phyloP scores from a whole-genome alignment of 2,797 vertebrate genomes.

The Lacerta agilis region DNA sequence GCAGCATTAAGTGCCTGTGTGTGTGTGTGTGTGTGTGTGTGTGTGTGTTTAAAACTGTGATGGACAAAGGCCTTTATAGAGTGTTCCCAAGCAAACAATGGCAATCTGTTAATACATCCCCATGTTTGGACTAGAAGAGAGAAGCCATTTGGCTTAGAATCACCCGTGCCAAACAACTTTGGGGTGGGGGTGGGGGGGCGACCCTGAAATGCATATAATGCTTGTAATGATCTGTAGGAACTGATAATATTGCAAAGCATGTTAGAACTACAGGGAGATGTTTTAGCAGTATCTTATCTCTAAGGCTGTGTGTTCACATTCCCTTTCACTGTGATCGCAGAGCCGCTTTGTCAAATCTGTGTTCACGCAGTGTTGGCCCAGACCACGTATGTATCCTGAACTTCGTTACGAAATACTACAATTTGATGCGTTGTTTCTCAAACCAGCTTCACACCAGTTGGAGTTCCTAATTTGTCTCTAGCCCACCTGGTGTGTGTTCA shows the following conservation, averaged over 20 bases:
- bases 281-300: background rate
- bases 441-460: too few species aligned
- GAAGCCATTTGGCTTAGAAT: background rate
- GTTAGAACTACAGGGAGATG: background rate
- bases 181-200: background rate
- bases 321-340: too few species aligned
- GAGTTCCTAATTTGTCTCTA: too few species aligned
- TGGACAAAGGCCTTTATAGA: background rate
- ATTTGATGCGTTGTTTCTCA: too few species aligned
- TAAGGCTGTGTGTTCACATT: background rate
- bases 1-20: conserved; percentile 33
- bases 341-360: too few species aligned
- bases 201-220: conserved; percentile 15
- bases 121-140: fast-evolving
- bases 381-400: too few species aligned
- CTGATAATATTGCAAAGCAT: background rate
- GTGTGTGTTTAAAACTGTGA: background rate
- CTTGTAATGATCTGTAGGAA: background rate
- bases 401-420: too few species aligned
- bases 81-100: background rate
- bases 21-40: background rate
- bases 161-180: background rate
- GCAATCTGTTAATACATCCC: background rate
- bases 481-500: too few species aligned
- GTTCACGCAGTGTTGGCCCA: too few species aligned